Evolutionary conservation across 2,888 invertebrate species (phyloP), one percentile per base, ranked within the genome.

Genomic region (Noctuana brunneofusca): DNA sequence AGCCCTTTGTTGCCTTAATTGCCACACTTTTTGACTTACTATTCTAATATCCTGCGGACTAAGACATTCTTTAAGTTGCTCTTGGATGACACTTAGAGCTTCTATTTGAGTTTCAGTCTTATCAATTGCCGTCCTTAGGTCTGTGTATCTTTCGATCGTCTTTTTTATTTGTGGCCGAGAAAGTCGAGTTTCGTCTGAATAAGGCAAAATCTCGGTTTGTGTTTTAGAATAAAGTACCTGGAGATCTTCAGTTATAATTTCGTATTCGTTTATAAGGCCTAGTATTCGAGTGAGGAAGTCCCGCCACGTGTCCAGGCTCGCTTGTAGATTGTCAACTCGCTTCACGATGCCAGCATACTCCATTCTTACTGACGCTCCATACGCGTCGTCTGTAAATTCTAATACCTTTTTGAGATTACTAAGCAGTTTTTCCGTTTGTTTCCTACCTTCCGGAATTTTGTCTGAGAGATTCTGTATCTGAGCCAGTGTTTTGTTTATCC

Each of bases 1-100:
- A 0, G 94, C 94, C 69, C 96, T 95, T 72, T 96, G 96, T 76
- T 97, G 96, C 83, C 94, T 93, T 58, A 97, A 82, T 65, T 96
- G 92, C 94, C 96, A 96, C 66, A 95, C 93, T 68, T 94, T 93
- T 78, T 97, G 97, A 70, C 95, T 94, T 53, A 97, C 93, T 12
- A 94, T 91, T 78, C 97, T 96, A 84, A 96, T 95, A 75, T 97
- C 97, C 52, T 95, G 94, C 0, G 97, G 96, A 79, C 96, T 96
- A 4, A 97, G 92, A 72, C 96, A 96, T 78, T 97, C 96, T 73
- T 96, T 96, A 2, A 97, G 87, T 81, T 97, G 95, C 79, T 97
- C 96, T 71, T 96, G 95, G 30, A 94, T 94, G 0, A 95, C 94
- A 48, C 94, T 95, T 0, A 97, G 87, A 32, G 93, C 91, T 79